phyloP scores from a whole-genome alignment of 2,888 invertebrate genomes.

The Tetanocera ferruginea region DNA sequence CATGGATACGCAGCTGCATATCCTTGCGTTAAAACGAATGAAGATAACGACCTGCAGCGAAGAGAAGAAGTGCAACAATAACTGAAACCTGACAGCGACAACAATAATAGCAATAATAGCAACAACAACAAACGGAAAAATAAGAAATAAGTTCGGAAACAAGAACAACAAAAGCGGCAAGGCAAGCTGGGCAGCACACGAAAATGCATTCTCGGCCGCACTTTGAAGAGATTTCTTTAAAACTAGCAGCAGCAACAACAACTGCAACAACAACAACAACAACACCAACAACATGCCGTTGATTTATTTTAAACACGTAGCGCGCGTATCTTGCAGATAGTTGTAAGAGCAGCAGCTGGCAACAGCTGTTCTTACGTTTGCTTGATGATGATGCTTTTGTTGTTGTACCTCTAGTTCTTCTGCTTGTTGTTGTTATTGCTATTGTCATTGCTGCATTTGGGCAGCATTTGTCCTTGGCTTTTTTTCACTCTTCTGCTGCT shows the following conservation, averaged over 20 bases:
- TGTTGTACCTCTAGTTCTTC: background rate
- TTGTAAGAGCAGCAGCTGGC: background rate
- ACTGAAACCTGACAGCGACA: conserved; percentile 5
- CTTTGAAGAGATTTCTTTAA: background rate
- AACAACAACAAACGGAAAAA: background rate
- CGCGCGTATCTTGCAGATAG: conserved; percentile 1
- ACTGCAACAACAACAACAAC: no score
- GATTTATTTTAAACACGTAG: background rate
- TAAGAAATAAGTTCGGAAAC: background rate
- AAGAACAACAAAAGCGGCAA: background rate
- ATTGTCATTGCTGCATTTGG: background rate
- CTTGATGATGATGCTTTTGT: no score
- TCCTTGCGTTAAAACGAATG: background rate
- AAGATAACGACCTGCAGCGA: background rate
- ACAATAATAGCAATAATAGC: background rate
- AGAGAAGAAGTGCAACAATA: background rate
- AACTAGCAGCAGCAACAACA: background rate
- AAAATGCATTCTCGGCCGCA: background rate
- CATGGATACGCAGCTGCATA: conserved; percentile 5
- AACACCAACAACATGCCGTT: background rate
- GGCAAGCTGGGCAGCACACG: background rate
- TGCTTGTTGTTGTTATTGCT: background rate
- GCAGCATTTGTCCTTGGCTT: background rate
- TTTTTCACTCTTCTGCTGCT: background rate
- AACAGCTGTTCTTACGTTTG: background rate